A percentile compares a stretch with the other conserved stretches of the same genome.
phyloP scores from a whole-genome alignment of 2,888 invertebrate species.

The Xylota segnis region DNA sequence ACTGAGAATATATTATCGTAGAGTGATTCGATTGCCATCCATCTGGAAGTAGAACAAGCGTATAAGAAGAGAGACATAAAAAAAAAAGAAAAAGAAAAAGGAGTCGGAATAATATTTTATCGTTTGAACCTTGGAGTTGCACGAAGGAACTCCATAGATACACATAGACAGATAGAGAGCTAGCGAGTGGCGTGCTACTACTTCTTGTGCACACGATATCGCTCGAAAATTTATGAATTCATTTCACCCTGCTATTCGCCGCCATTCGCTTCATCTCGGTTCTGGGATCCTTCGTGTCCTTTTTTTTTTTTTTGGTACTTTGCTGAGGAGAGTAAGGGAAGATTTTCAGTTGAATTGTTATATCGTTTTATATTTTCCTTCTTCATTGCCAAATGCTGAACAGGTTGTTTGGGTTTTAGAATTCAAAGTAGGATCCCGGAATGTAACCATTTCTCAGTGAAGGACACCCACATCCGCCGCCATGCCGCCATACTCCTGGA shows the following conservation, averaged over 20 bases:
- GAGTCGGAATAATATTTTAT: conserved; percentile 50
- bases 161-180: conserved; percentile 11
- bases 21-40: conserved; percentile 98
- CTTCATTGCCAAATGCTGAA: conserved; percentile 64
- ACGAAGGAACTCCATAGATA: conserved; percentile 37
- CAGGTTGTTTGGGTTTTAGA: conserved; percentile 71
- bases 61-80: conserved; percentile 32
- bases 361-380: conserved; percentile 41
- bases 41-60: conserved; percentile 85
- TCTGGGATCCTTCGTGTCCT: conserved; percentile 1
- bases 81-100: conserved; percentile 33
- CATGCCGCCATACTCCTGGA: conserved; percentile 33
- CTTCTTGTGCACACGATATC: conserved; percentile 43
- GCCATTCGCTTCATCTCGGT: conserved; percentile 15
- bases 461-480: conserved; percentile 6
- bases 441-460: conserved; percentile 44
- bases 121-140: conserved; percentile 44
- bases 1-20: conserved; percentile 97
- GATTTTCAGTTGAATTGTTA: conserved; percentile 45
- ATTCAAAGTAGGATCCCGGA: conserved; percentile 63
- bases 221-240: conserved; percentile 72
- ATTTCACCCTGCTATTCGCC: conserved; percentile 62
- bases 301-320: conserved; percentile 3
- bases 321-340: not conserved
- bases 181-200: conserved; percentile 35